phyloP scores from a whole-genome alignment of 2,797 vertebrate genomes.

The Aulostomus chinensis region DNA sequence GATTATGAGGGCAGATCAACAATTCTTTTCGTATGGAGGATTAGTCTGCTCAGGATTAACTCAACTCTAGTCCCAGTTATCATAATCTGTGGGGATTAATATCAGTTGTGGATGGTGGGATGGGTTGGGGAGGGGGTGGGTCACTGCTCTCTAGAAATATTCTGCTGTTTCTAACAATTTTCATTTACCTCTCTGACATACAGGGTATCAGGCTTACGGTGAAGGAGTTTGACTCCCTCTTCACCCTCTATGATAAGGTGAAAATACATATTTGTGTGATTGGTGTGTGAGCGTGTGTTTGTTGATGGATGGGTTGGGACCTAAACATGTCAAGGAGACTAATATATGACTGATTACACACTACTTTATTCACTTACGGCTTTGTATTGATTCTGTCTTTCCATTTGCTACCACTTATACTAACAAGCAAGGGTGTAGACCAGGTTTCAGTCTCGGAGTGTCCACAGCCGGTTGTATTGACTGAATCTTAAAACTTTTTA shows the following conservation, averaged over 20 bases:
- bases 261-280: constrained; percentile 21
- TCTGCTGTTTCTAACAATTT: constrained; percentile 37
- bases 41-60: constrained; percentile 77
- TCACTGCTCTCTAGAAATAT: constrained; percentile 59
- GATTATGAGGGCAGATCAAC: constrained; percentile 50
- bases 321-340: too few species aligned
- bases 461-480: too few species aligned
- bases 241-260: constrained; percentile 94
- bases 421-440: too few species aligned
- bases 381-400: neutral
- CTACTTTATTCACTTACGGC: neutral
- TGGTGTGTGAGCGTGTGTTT: neutral
- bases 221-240: constrained; percentile 92
- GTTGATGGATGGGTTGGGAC: neutral
- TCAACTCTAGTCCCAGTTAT: constrained; percentile 74
- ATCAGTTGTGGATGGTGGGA: constrained; percentile 63
- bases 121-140: too few species aligned
- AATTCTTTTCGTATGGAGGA: constrained; percentile 62
- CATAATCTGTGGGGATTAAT: constrained; percentile 80
- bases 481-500: too few species aligned
- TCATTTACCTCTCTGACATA: constrained; percentile 1
- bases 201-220: constrained; percentile 88
- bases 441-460: too few species aligned
- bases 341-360: neutral
- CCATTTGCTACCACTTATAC: neutral